Percentiles rank a stretch among this genome's conserved stretches.
phyloP scores from a whole-genome alignment of 2,888 invertebrate species.

The Diadegma fenestrale region DNA sequence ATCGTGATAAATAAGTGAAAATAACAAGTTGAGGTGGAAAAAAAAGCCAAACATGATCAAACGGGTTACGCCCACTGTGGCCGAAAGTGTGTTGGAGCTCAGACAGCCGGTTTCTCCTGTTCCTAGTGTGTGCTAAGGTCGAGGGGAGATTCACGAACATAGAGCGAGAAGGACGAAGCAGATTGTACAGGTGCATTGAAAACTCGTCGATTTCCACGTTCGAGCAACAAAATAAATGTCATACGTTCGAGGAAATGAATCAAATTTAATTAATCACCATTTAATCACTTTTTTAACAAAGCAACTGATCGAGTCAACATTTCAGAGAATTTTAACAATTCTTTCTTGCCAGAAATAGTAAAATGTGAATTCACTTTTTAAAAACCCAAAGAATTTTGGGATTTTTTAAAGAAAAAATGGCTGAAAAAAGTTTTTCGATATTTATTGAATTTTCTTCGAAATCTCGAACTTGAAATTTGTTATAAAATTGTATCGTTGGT shows the following conservation, averaged over 20 bases:
- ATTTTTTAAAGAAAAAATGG: background rate
- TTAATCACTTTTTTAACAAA: background rate
- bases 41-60: constrained; percentile 43
- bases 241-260: background rate
- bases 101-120: constrained; percentile 65
- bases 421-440: background rate
- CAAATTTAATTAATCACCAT: too few relatives aligned
- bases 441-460: background rate
- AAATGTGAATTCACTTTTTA: background rate
- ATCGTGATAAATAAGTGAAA: constrained; percentile 40
- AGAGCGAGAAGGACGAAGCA: constrained; percentile 48
- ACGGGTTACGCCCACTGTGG: constrained; percentile 65
- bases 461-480: background rate
- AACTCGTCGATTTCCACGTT: constrained; percentile 33
- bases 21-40: constrained; percentile 33
- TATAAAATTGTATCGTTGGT: background rate
- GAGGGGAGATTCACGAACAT: constrained; percentile 56
- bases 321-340: background rate
- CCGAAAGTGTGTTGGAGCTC: constrained; percentile 57
- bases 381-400: background rate
- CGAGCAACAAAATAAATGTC: constrained; percentile 5
- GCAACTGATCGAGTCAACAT: background rate
- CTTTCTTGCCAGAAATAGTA: background rate
- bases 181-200: constrained; percentile 64
- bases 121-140: constrained; percentile 62